Conservation (phyloP, 2,113 vertebrate genomes). For the Odocoileus hemionus region DNA sequence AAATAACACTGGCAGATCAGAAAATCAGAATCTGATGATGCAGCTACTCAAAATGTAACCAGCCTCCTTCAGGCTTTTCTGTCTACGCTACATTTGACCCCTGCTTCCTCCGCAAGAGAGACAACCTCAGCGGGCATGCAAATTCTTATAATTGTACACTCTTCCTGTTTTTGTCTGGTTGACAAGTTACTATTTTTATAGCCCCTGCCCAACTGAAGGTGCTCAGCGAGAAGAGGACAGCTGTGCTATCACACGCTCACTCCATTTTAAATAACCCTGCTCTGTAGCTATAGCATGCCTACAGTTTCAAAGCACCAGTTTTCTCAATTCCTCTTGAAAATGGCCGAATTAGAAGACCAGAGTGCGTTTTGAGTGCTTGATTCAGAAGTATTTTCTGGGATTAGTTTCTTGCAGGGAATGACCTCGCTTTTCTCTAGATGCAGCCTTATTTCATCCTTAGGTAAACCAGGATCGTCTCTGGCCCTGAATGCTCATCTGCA, state of each 20-base stretch:
- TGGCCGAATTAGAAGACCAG: accelerated
- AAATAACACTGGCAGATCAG: not conserved
- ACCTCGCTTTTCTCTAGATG: too few species aligned
- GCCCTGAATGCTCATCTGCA: not conserved
- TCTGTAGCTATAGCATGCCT: accelerated
- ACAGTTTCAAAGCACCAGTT: accelerated
- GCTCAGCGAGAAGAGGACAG: not conserved
- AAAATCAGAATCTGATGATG: not conserved
- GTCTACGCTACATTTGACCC: not conserved
- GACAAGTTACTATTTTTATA: not conserved
- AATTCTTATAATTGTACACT: not conserved
- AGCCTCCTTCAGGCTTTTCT: not conserved
- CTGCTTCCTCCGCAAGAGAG: not conserved
- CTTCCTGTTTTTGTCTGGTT: not conserved
- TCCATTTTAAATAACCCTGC: not conserved
- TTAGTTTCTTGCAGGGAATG: not conserved
- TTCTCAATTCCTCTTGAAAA: not conserved
- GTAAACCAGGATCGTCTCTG: not conserved
- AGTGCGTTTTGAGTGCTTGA: not conserved
- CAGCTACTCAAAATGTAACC: not conserved
- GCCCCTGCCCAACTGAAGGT: not conserved
- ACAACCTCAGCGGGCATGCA: not conserved
- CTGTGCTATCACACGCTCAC: not conserved
- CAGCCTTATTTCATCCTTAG: accelerated
- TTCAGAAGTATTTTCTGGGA: slow-evolving; percentile 37